Evolutionary conservation across 1,140 invertebrate genomes (phyloP).

Genomic region (Lepidurus couesii): DNA sequence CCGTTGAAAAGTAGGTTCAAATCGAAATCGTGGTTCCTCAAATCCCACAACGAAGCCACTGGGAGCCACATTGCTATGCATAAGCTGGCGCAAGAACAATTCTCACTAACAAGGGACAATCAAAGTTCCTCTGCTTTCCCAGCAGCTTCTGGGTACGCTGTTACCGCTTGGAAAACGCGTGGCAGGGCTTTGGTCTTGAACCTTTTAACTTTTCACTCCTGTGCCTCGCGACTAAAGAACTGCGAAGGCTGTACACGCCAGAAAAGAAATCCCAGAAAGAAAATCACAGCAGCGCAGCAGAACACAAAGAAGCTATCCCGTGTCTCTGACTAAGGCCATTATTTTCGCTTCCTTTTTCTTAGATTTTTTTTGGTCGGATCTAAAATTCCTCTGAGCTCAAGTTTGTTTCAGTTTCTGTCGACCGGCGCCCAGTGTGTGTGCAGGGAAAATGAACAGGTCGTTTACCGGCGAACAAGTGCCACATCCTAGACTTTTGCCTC

Average conservation of each 20-base stretch:
- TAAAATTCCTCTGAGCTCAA: not conserved
- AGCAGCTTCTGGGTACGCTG: not conserved
- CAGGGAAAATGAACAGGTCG: slow-evolving; percentile 11
- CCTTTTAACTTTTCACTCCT: slow-evolving; percentile 11
- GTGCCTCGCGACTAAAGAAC: slow-evolving; percentile 6
- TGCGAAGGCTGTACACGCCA: not conserved
- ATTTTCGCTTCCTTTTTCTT: not conserved
- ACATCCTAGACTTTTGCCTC: not conserved
- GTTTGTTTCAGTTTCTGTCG: not conserved
- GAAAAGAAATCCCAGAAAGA: not conserved
- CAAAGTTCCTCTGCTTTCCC: not conserved
- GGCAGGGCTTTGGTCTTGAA: not conserved
- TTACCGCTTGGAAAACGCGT: slow-evolving; percentile 1
- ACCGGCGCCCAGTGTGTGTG: not conserved
- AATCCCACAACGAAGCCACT: not conserved
- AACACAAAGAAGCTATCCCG: slow-evolving; percentile 18
- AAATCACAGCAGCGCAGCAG: slow-evolving; percentile 8
- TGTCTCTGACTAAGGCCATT: slow-evolving; percentile 18
- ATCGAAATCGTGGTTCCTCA: not conserved
- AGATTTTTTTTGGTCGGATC: not conserved
- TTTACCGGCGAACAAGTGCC: slow-evolving; percentile 15
- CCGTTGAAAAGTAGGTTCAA: not conserved
- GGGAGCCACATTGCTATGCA: not conserved
- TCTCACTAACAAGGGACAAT: slow-evolving; percentile 15
- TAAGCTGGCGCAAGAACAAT: slow-evolving; percentile 19